Percentiles rank a stretch among this genome's conserved stretches.
phyloP scores from a whole-genome alignment of 1,140 invertebrate species.

The Oppia nitens region DNA sequence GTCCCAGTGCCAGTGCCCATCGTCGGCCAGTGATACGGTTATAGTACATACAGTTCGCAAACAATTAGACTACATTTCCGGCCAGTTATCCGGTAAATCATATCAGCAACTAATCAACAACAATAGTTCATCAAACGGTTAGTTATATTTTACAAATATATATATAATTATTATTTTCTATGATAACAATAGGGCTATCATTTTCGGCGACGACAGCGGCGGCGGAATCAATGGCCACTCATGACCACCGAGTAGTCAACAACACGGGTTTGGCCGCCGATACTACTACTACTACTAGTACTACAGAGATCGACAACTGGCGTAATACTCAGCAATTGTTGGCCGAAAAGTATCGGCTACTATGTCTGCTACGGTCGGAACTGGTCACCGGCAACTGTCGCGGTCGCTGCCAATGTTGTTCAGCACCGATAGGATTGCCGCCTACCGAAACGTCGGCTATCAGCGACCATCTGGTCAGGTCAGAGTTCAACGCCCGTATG shows the following conservation, averaged over 20 bases:
- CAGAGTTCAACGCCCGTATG: not conserved
- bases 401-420: not conserved
- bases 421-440: too few species aligned
- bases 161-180: not conserved
- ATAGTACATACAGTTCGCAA: not conserved
- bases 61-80: not conserved
- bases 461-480: not conserved
- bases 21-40: not conserved
- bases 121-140: not conserved
- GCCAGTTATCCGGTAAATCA: not conserved
- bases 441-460: not conserved
- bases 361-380: not conserved
- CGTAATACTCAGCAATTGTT: not conserved
- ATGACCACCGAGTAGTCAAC: too few species aligned
- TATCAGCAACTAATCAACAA: too few species aligned
- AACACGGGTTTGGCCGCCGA: too few species aligned
- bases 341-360: not conserved
- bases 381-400: not conserved
- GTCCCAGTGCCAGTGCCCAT: not conserved
- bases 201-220: not conserved
- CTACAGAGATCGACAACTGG: not conserved
- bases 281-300: too few species aligned
- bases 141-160: not conserved
- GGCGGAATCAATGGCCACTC: not conserved
- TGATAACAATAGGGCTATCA: not conserved